Conservation (phyloP, 2,888 invertebrate genomes). For the Ischnus inquisitorius region DNA sequence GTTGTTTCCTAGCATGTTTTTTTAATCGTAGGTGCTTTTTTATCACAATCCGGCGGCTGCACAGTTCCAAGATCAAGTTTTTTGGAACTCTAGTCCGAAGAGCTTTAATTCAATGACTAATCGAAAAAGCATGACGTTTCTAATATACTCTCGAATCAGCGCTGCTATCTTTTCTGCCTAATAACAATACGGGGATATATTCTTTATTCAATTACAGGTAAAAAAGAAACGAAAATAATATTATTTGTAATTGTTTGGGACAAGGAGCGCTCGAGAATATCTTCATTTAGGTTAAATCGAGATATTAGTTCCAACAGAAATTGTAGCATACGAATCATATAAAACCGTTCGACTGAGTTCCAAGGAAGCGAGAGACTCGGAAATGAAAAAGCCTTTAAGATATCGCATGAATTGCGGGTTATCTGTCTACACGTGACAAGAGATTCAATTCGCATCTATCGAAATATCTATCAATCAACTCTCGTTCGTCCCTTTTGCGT, state of each 20-base stretch:
- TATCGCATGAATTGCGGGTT: not conserved
- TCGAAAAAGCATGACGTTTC: not conserved
- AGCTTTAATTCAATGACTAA: not conserved
- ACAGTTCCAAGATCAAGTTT: not conserved
- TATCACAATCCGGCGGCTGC: not conserved
- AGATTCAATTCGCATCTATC: not conserved
- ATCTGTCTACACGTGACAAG: not conserved
- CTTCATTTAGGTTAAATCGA: too few relatives aligned
- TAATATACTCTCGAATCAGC: not conserved
- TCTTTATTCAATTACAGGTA: too few relatives aligned
- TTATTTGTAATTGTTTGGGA: too few relatives aligned
- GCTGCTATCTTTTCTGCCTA: too few relatives aligned
- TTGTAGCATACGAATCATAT: too few relatives aligned
- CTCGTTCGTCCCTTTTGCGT: not conserved
- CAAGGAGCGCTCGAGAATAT: too few relatives aligned
- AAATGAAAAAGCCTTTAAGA: too few relatives aligned
- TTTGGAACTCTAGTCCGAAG: not conserved
- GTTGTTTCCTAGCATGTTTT: not conserved
- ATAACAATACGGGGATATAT: too few relatives aligned
- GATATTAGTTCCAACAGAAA: too few relatives aligned
- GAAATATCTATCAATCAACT: conserved; percentile 1
- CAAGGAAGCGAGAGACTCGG: too few relatives aligned
- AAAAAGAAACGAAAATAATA: too few relatives aligned
- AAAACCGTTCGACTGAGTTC: too few relatives aligned
- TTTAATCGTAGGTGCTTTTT: not conserved